Base-by-base conservation (phyloP, 2,113 vertebrate genomes). In the Prochilodus magdalenae region DNA sequence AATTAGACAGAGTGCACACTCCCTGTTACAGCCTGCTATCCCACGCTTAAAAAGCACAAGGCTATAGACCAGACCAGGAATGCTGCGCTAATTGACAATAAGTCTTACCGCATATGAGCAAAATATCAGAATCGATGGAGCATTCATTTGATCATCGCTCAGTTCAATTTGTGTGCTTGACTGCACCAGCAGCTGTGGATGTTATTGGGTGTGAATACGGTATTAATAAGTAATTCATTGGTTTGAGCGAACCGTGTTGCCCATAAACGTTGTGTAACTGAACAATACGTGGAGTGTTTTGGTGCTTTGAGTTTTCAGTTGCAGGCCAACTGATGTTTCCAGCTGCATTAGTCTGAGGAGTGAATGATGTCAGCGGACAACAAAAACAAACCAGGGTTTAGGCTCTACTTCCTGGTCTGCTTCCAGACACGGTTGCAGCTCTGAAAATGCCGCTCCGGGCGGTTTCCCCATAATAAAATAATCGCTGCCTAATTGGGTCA, bases 401-500 rank as follows among this genome's bases (percentile, higher is more conserved):
- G 89, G 86, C 83, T 79, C 86, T 86, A 88, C 86, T 87, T 89
- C 88, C 44, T 87, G 78, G 86, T 86, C 85, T 88, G 80, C 83
- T 90, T 81, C 12, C 0, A 75, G 85, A 84, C 33, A 36, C 72
- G 77, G 79, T 73, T 82, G 87, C 75, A 63, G 44, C 59, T 85
- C 67, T 0, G 87, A 89, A 90, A 83, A 70, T 73, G 85, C 86
- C 87, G 86, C 90, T 91, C 79, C 5, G 81, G 87, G 90, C 73
- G 47, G 78, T 87, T 80, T 86, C 73, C 83, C 85, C 84, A 59
- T 81, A 81, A 88, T 86, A 82, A 90, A 90, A 92, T 90, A 90
- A 93, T 89, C 86, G 77, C 62, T 16, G 84, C 62, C 87, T 93
- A 93, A 94, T 92, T 92, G 90, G 89, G 86, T 87, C 87, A 80